Evolutionary conservation across 2,113 vertebrate genomes (phyloP).

Genomic region (Brachirus orientalis): DNA sequence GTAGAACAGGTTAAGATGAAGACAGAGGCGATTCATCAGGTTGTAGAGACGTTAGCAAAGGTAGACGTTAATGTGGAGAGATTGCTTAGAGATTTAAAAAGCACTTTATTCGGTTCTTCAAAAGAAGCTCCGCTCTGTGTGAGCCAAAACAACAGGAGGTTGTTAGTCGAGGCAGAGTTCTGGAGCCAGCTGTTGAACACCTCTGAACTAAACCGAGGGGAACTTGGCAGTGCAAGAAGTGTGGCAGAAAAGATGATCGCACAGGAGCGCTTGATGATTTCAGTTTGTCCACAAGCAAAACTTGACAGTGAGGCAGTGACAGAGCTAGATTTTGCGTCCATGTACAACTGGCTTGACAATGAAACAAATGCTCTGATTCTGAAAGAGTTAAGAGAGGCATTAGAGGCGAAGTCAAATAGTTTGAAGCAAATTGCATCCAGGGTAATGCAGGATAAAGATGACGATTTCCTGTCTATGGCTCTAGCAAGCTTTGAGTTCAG

Average conservation of each 20-base stretch:
- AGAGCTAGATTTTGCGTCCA: conserved; percentile 29
- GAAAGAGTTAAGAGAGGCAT: conserved; percentile 57
- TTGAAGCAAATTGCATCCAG: conserved; percentile 62
- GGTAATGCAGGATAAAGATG: conserved; percentile 61
- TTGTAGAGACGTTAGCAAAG: conserved; percentile 74
- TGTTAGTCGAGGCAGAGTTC: conserved; percentile 77
- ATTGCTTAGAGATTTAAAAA: conserved; percentile 60
- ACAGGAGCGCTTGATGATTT: conserved; percentile 68
- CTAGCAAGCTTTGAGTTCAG: conserved; percentile 45
- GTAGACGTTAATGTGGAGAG: conserved; percentile 63
- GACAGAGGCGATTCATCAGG: conserved; percentile 70
- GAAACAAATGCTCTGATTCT: conserved; percentile 61
- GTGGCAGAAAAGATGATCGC: conserved; percentile 66
- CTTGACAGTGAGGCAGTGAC: conserved; percentile 16
- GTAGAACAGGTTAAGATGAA: conserved; percentile 73
- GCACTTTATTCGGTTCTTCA: conserved; percentile 64
- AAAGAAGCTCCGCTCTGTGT: conserved; percentile 42
- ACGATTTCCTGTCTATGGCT: conserved; percentile 63
- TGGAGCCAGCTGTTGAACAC: conserved; percentile 70
- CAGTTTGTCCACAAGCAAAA: conserved; percentile 45
- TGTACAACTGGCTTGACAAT: conserved; percentile 66
- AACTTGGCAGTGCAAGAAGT: conserved; percentile 37
- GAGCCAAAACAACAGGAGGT: conserved; percentile 50
- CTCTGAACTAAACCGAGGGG: conserved; percentile 33
- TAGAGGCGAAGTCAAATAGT: conserved; percentile 64